A percentile compares a stretch with the other conserved stretches of the same genome.
phyloP scores from a whole-genome alignment of 2,888 invertebrate genomes.

The Mesoligia furuncula region DNA sequence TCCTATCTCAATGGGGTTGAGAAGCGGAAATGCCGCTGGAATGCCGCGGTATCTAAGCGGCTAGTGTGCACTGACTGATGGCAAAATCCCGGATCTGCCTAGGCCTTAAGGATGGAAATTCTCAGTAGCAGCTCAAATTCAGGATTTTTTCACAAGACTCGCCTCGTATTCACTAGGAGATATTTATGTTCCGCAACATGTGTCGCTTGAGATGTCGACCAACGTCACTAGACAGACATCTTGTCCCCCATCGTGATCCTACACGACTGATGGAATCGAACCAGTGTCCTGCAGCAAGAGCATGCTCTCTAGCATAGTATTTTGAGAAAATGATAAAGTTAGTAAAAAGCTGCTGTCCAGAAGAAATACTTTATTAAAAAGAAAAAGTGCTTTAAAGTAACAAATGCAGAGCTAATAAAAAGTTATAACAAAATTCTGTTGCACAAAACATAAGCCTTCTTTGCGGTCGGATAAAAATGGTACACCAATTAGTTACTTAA shows the following conservation, averaged over 20 bases:
- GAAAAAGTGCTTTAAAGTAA: background rate
- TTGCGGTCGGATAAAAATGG: background rate
- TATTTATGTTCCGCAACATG: background rate
- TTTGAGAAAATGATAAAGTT: background rate
- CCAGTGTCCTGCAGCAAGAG: background rate
- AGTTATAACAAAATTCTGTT: background rate
- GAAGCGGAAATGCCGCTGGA: too few relatives aligned
- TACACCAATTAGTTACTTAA: background rate
- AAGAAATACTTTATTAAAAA: constrained; percentile 40
- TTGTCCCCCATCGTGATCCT: too few relatives aligned
- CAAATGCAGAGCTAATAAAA: constrained; percentile 31
- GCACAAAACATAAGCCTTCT: background rate
- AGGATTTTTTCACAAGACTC: background rate
- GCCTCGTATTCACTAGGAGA: background rate
- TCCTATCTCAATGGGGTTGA: too few relatives aligned
- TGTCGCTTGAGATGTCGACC: background rate
- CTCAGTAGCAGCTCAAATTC: background rate
- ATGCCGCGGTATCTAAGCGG: too few relatives aligned
- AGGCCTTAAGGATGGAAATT: too few relatives aligned
- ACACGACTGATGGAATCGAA: too few relatives aligned
- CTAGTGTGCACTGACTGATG: too few relatives aligned
- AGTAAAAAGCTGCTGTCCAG: background rate
- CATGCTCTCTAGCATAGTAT: background rate
- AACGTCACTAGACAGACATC: background rate
- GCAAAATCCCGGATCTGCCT: too few relatives aligned